A percentile compares a stretch with the other conserved stretches of the same genome.
These are phyloP conservation scores for Plecturocebus donacophilus DNA, from an alignment of 2,113 vertebrate genomes.

Conservation along the genomic window DNA sequence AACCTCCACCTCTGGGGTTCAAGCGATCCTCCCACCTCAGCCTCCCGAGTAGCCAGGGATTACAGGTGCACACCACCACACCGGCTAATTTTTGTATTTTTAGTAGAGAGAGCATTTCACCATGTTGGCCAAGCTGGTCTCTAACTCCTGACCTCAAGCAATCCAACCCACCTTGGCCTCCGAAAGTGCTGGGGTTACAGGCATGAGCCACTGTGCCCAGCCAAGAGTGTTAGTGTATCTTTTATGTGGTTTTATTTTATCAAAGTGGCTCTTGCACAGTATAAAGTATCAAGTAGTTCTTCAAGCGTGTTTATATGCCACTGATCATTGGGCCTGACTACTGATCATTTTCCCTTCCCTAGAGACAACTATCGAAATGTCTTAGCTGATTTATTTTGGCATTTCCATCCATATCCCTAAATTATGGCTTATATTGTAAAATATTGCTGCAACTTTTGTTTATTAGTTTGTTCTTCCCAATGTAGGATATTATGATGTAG, in stretches of 20 bases:
- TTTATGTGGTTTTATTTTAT: not conserved
- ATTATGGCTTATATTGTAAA: not conserved
- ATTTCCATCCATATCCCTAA: not conserved
- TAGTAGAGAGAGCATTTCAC: too few species aligned
- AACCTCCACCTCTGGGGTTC: too few species aligned
- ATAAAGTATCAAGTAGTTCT: not conserved
- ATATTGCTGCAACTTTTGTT: accelerated
- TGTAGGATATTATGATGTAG: not conserved
- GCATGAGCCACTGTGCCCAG: not conserved
- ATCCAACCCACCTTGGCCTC: too few species aligned
- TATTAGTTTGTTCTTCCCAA: not conserved
- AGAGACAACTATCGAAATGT: not conserved
- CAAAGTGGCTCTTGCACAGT: not conserved
- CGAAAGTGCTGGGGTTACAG: too few species aligned
- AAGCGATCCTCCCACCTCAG: too few species aligned
- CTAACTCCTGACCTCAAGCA: too few species aligned
- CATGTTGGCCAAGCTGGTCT: too few species aligned
- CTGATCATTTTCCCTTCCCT: not conserved
- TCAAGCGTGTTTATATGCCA: not conserved
- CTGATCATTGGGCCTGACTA: too few species aligned
- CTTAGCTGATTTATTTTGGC: not conserved
- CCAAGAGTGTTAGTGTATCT: not conserved
- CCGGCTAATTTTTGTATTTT: too few species aligned
- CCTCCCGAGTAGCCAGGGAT: too few species aligned
- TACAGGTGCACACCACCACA: too few species aligned